phyloP scores from a whole-genome alignment of 1,140 invertebrate genomes.

The Stegodyphus dumicola region DNA sequence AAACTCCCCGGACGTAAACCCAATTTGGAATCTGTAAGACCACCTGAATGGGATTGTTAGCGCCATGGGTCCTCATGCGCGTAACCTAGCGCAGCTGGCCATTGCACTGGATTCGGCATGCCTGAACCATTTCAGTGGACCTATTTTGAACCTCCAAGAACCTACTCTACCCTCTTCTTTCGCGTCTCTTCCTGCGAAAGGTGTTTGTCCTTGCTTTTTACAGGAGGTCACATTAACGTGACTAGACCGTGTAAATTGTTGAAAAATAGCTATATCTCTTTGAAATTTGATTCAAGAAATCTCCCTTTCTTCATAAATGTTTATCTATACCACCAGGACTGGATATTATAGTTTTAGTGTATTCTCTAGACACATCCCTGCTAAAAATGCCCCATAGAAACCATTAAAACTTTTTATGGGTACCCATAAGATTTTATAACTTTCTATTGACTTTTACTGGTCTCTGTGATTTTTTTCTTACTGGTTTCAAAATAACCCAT shows the following conservation, averaged over 20 bases:
- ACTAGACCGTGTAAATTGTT: background rate
- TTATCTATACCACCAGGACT: too few species aligned
- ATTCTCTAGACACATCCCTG: too few species aligned
- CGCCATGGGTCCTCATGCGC: background rate
- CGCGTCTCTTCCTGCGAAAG: background rate
- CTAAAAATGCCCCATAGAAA: too few species aligned
- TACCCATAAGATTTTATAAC: too few species aligned
- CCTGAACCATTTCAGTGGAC: background rate
- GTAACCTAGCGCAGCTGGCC: background rate
- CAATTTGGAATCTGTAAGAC: background rate
- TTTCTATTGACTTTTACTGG: too few species aligned
- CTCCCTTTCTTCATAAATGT: too few species aligned
- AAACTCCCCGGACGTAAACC: background rate
- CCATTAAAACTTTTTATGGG: too few species aligned
- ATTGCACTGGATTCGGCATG: background rate
- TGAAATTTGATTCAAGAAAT: too few species aligned
- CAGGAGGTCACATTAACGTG: background rate
- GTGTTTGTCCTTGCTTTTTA: background rate
- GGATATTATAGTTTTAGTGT: too few species aligned
- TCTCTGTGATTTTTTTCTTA: too few species aligned
- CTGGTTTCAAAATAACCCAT: too few species aligned
- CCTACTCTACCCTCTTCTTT: background rate
- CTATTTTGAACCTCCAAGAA: background rate
- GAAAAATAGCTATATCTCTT: too few species aligned
- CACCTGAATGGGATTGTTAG: background rate